Evolutionary conservation across 2,113 vertebrate species (phyloP), one percentile per base, ranked within the genome.

Genomic region (Motacilla alba): DNA sequence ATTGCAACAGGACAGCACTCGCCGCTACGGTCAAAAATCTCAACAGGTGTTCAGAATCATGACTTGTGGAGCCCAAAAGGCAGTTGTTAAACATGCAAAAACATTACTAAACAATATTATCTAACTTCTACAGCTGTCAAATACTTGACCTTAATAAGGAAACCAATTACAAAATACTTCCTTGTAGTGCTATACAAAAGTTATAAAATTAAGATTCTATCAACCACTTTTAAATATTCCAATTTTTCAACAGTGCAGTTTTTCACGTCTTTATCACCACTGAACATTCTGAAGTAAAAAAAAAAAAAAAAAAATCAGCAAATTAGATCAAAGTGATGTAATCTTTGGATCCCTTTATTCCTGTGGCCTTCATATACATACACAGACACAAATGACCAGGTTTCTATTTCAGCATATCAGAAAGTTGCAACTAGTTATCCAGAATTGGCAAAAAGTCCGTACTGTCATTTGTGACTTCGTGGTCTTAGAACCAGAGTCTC

Each of bases 271-370:
- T 95, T 89, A 96, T 96, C 94, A 97, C 90, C 97, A 97, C 82
- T 96, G 83, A 97, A 86, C 95, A 81, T 83, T 92, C 55, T 87
- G 87, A 97, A 92, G 69, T 87, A 93, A 87, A 92, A 96, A 72
- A 92, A 93, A 87, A 93, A 96, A 72, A 93, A 74, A 66, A 28
- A 0, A 90, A 97, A 92, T 50, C 87, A 96, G 83, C 88, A 97
- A 96, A 96, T 95, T 93, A 97, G 97, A 96, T 97, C 90, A 97
- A 98, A 98, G 96, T 56, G 88, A 92, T 97, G 97, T 95, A 95
- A 97, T 98, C 98, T 98, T 98, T 98, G 98, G 98, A 98, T 98
- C 97, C 97, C 97, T 98, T 98, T 98, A 97, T 97, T 98, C 92
- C 96, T 95, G 97, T 84, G 97, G 98, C 97, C 97, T 98, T 97